These are phyloP conservation scores for Sturnus vulgaris DNA, from an alignment of 2,113 vertebrate genomes.

Conservation along the genomic window DNA sequence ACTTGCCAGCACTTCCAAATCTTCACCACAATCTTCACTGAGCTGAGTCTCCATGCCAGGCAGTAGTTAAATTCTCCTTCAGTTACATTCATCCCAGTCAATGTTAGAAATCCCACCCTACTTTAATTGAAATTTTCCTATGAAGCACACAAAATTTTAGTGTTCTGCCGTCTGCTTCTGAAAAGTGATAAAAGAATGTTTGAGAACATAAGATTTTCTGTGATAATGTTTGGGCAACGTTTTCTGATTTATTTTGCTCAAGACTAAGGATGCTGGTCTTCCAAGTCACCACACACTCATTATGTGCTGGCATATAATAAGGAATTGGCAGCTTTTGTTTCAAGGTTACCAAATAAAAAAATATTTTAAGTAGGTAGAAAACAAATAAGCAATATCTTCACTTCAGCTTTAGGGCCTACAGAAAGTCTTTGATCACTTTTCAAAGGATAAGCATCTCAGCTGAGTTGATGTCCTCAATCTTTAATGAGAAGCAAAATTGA, in stretches of 20 bases:
- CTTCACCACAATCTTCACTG: background rate
- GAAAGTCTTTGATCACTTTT: background rate
- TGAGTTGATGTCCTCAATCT: background rate
- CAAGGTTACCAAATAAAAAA: background rate
- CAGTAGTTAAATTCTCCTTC: background rate
- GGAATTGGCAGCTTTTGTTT: background rate
- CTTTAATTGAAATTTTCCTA: background rate
- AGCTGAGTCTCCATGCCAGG: accelerated
- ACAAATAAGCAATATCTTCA: background rate
- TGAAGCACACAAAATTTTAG: background rate
- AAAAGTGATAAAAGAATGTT: background rate
- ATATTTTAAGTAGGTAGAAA: background rate
- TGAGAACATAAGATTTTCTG: background rate
- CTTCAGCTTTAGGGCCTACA: background rate
- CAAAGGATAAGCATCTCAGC: background rate
- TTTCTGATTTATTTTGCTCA: background rate
- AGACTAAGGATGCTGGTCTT: background rate
- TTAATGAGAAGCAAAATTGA: background rate
- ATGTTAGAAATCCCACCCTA: background rate
- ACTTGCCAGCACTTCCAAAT: background rate
- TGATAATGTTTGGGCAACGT: accelerated
- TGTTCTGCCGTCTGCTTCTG: background rate
- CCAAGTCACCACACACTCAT: background rate
- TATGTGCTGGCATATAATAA: background rate
- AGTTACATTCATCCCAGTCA: background rate